Evolutionary conservation across 2,888 invertebrate species (phyloP), one percentile per base, ranked within the genome.

Genomic region (Gerris lacustris): DNA sequence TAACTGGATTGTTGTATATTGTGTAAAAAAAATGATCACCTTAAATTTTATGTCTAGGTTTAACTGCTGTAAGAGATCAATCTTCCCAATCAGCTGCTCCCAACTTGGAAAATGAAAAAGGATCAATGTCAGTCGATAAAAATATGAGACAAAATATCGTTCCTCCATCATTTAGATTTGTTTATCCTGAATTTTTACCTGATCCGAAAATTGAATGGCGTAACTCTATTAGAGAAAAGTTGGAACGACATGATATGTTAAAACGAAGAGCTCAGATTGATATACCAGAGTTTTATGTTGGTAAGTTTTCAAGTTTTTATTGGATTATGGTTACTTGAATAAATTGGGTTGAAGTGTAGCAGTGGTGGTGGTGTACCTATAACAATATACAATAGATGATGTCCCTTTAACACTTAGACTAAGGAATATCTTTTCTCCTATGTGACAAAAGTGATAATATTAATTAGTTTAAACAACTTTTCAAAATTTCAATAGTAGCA

Each of bases 201-300:
- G 90, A 92, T 79, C 92, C 94, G 0, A 87, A 89, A 76, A 82
- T 88, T 1, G 82, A 86, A 77, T 88, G 86, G 82, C 85, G 97
- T 72, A 94, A 98, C 81, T 79, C 82, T 9, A 80, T 95, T 0
- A 83, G 90, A 70, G 98, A 99, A 79, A 92, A 89, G 79, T 81
- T 99, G 17, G 97, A 98, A 79, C 85, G 98, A 72, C 82, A 84
- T 73, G 99, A 99, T 79, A 98, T 99, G 98, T 79, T 98, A 45
- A 87, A 88, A 72, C 84, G 99, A 72, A 84, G 96, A 76, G 82
- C 81, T 69, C 84, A 89, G 73, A 84, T 99, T 74, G 90, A 92
- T 79, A 90, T 99, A 74, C 98, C 99, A 0, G 97, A 98, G 80
- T 99, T 99, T 83, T 99, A 97, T 84, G 96, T 97, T 77, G 98